Conservation (phyloP, 1,140 invertebrate species). For the Calephelis nemesis region DNA sequence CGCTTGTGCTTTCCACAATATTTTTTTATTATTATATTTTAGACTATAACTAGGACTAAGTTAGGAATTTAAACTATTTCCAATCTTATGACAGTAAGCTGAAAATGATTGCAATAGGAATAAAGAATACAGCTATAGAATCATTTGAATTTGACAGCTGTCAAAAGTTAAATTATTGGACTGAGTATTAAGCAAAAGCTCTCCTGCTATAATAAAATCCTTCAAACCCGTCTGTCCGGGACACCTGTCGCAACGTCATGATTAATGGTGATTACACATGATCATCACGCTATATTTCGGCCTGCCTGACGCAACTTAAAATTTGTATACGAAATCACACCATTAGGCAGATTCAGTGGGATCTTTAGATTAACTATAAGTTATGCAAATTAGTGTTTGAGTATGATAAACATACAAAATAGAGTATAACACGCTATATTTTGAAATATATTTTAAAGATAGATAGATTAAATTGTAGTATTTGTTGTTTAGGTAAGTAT, state of each 20-base stretch:
- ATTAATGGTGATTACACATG: conserved; percentile 36
- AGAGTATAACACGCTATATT: background rate
- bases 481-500: no score
- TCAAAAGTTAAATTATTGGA: no score
- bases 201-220: conserved; percentile 18
- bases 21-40: no score
- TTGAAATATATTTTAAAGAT: no score
- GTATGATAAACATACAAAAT: conserved; percentile 11
- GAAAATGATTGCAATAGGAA: no score
- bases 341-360: conserved; percentile 13
- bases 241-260: conserved; percentile 20
- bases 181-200: background rate
- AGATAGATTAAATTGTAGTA: no score
- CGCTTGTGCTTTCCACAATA: no score
- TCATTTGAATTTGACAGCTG: no score
- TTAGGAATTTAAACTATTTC: no score
- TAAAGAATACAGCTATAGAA: no score
- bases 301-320: conserved; percentile 26
- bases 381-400: conserved; percentile 21
- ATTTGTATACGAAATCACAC: conserved; percentile 26
- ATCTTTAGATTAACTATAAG: conserved; percentile 20
- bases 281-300: conserved; percentile 36
- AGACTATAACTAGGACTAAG: no score
- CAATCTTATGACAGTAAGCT: no score
- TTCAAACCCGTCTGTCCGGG: conserved; percentile 16